Conservation (phyloP, 1,140 invertebrate species). For the Eupeodes corollae region DNA sequence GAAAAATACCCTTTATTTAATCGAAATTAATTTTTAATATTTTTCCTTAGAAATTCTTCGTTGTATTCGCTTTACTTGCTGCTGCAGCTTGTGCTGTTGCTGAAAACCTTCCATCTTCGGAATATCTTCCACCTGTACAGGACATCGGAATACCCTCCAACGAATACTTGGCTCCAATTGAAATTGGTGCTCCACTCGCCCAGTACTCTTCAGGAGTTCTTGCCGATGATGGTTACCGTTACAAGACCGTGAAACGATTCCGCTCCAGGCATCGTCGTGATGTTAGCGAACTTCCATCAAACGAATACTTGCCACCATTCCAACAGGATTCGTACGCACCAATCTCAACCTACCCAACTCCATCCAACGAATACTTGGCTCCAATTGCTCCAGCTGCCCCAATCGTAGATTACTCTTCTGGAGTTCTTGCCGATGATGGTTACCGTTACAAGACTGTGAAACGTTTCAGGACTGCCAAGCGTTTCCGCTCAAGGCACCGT, state of each 20-base stretch:
- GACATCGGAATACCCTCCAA: slow-evolving; percentile 2
- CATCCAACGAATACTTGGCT: background rate
- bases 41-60: slow-evolving; percentile 19
- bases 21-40: too few species aligned
- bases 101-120: slow-evolving; percentile 25
- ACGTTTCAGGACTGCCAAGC: background rate
- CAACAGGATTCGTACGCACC: background rate
- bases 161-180: background rate
- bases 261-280: background rate
- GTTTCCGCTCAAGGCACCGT: background rate
- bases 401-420: background rate
- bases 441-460: background rate
- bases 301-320: background rate
- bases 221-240: background rate
- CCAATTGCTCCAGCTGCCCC: background rate
- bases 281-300: background rate
- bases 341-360: background rate
- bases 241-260: background rate
- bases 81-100: slow-evolving; percentile 28
- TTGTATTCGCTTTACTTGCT: slow-evolving; percentile 29
- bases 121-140: slow-evolving; percentile 15
- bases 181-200: background rate
- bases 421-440: background rate
- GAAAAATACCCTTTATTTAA: too few species aligned
- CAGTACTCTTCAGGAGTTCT: background rate